Evolutionary conservation across 2,888 invertebrate species (phyloP), one percentile per base, ranked within the genome.

Genomic region (Orthosia cruda): DNA sequence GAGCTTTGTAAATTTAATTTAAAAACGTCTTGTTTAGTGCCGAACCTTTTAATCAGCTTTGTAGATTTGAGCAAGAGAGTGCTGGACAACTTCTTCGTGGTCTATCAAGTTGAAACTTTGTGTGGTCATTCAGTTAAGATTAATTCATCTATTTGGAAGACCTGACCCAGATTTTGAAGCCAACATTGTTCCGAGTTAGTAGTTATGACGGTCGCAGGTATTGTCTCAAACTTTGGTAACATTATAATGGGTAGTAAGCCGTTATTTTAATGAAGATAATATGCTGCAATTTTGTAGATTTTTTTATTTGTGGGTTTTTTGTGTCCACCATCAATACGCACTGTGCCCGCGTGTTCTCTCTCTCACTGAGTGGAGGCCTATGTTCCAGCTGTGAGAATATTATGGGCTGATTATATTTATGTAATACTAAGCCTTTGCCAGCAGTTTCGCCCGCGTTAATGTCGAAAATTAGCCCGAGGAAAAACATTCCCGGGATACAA

Each of bases 161-260:
- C 23, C 52, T 26, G 58, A 45, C 50, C 45, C 18, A 58, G 26
- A n/a, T 62, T 54, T 32, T 32, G n/a, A 12, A 15, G 7, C 16
- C 26, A 7, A 18, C 18, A 47, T 20, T 1, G 9, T 45, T 45
- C 11, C 0, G 12, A 20, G n/a, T 9, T 12, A 68, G 16, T 3
- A 23, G 16, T 18, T 50, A 23, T 49, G 47, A 18, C 2, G 5
- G 12, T 50, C 16, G 23, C 12, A 32, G 23, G 18, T 58, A 67
- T 45, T 66, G 40, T 69, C 4, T 45, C 54, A 16, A 70, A 26
- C 12, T 54, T 67, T 18, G 20, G 40, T 23, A 40, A 72, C 13
- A 16, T 71, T 40, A 4, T n/a, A 12, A 40, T 54, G 16, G 11
- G 18, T 11, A 58, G 32, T 11, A 18, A 58, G 40, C 40, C 16